Evolutionary conservation across 2,113 vertebrate species (phyloP), one percentile per base, ranked within the genome.

Genomic region (Tychaedon coryphoeus): DNA sequence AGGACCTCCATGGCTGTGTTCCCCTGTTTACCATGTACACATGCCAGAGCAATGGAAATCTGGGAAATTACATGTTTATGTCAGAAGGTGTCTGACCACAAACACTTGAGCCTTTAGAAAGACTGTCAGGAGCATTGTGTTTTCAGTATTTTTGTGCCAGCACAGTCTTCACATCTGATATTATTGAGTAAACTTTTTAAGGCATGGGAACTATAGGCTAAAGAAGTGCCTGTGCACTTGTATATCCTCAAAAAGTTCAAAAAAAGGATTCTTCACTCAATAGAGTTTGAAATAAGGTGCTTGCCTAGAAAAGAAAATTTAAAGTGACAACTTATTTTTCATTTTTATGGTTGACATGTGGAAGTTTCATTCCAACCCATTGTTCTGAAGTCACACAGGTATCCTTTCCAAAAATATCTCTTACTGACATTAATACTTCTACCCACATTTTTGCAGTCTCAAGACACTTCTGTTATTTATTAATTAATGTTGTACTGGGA

Each of bases 281-380:
- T 22, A 24, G 48, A 29, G 25, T 62, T 47, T 64, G 67, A 90
- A 87, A 80, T 40, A 42, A 81, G 57, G 31, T 5, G 6, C 14
- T 94, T 95, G 25, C 34, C 47, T 83, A 82, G 57, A 19, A 51
- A 86, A 54, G 14, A 48, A 91, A 86, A 88, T 73, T 75, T 66
- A n/a, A 92, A 92, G 23, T 88, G 95, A 88, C 73, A 92, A 85
- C 29, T 81, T 87, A 50, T 78, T 92, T 94, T 96, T 95, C 43
- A 74, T 94, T 97, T 96, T 96, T 96, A 90, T 72, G 65, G 58
- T 90, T 96, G 91, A 90, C 62, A 90, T 76, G 75, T 88, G 84
- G 69, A 92, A 87, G 75, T 97, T 84, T 84, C 72, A 88, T 96
- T 95, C 53, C 86, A 88, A 8, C 10, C 5, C 47, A 77, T 62